Percentiles rank a stretch among this genome's conserved stretches.
Conservation (phyloP, 2,797 vertebrate species). For the Champsocephalus esox region DNA sequence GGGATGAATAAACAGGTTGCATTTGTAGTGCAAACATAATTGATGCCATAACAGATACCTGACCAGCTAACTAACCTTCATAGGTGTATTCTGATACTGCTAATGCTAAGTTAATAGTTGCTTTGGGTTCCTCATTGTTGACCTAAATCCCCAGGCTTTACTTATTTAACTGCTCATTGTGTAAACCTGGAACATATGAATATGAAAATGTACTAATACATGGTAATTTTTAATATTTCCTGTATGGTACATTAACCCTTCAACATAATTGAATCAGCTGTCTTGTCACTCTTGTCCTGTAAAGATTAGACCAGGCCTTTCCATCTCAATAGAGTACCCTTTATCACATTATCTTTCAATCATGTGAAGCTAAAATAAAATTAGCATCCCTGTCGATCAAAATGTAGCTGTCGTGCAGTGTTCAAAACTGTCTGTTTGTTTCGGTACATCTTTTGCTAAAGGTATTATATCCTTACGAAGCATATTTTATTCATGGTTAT, state of each 20-base stretch:
- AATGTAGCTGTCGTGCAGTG: not conserved
- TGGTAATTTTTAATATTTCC: not conserved
- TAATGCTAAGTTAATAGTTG: not conserved
- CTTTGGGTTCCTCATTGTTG: not conserved
- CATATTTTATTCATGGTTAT: not conserved
- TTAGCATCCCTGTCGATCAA: not conserved
- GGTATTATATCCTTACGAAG: not conserved
- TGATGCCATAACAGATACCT: not conserved
- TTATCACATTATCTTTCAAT: conserved; percentile 18
- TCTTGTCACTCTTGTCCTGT: not conserved
- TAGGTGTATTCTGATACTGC: not conserved
- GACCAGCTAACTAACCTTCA: not conserved
- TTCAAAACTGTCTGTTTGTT: conserved; percentile 13
- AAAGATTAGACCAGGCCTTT: not conserved
- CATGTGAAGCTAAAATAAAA: conserved; percentile 1
- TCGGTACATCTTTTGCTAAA: not conserved
- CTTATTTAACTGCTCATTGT: not conserved
- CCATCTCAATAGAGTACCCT: not conserved
- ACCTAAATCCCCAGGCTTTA: not conserved
- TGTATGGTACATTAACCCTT: not conserved
- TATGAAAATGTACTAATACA: not conserved
- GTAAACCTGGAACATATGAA: not conserved
- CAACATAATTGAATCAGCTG: not conserved
- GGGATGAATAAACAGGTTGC: not conserved
- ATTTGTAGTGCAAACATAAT: not conserved